Percentiles rank a stretch among this genome's conserved stretches.
Conservation (phyloP, 2,888 invertebrate genomes). For the Caenorhabditis wallacei region DNA sequence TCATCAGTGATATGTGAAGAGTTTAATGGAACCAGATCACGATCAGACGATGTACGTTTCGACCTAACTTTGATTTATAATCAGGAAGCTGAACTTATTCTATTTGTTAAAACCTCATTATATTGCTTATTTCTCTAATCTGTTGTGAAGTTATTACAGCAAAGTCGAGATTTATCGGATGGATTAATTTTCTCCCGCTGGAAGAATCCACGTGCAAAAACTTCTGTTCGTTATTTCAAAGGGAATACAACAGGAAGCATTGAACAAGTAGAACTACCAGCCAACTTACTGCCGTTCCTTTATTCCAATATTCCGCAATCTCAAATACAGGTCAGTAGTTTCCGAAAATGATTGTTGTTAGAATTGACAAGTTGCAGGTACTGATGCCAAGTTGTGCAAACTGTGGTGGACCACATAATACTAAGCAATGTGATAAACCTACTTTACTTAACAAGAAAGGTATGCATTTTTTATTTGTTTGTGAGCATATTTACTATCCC, state of each 20-base stretch:
- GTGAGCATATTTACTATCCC: background rate
- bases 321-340: slow-evolving; percentile 31
- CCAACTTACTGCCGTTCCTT: slow-evolving; percentile 13
- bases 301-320: slow-evolving; percentile 22
- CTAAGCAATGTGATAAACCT: slow-evolving; percentile 56
- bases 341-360: too few species aligned
- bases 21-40: slow-evolving; percentile 61
- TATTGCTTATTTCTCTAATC: background rate
- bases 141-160: slow-evolving; percentile 46
- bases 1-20: slow-evolving; percentile 69
- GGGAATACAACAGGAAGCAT: slow-evolving; percentile 6
- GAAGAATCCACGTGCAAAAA: slow-evolving; percentile 51
- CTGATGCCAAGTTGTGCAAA: slow-evolving; percentile 61
- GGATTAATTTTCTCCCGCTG: slow-evolving; percentile 52
- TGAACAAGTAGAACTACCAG: slow-evolving; percentile 2
- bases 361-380: too few species aligned
- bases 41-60: slow-evolving; percentile 45
- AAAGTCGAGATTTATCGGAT: slow-evolving; percentile 17
- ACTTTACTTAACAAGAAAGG: slow-evolving; percentile 48
- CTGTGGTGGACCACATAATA: slow-evolving; percentile 65
- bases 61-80: too few species aligned
- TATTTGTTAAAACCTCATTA: background rate
- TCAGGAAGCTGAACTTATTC: background rate
- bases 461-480: slow-evolving; percentile 3
- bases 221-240: slow-evolving; percentile 26